Evolutionary conservation across 2,888 invertebrate species (phyloP).

Genomic region (Sussaba pulchella): DNA sequence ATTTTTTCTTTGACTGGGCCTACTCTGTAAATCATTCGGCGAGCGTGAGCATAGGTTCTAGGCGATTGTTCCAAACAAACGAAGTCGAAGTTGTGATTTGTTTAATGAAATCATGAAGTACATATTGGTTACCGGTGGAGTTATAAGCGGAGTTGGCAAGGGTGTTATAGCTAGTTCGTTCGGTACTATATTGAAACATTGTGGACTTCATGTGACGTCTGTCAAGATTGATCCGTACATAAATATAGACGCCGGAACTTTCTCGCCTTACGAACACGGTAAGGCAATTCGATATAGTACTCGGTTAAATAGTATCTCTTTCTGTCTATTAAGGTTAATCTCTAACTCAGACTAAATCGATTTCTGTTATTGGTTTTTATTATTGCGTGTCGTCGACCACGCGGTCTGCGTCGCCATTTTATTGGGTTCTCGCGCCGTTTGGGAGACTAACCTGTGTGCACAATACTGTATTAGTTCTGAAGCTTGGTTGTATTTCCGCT

Average conservation of each 20-base stretch:
- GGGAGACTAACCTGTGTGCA: background rate
- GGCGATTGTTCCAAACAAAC: too few relatives aligned
- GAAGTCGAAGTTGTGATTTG: too few relatives aligned
- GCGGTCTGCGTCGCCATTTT: slow-evolving; percentile 75
- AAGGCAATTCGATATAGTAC: slow-evolving; percentile 78
- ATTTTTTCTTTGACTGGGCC: too few relatives aligned
- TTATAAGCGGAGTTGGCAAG: slow-evolving; percentile 99
- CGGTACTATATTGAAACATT: slow-evolving; percentile 97
- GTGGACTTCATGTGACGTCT: slow-evolving; percentile 97
- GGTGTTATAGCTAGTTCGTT: slow-evolving; percentile 98
- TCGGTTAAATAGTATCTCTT: too few relatives aligned
- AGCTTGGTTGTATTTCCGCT: too few relatives aligned
- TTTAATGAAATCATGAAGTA: slow-evolving; percentile 98
- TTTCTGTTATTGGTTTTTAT: slow-evolving; percentile 7
- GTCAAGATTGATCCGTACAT: slow-evolving; percentile 99
- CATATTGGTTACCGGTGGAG: slow-evolving; percentile 99
- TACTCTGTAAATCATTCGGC: too few relatives aligned
- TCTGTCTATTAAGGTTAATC: too few relatives aligned
- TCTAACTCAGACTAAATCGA: too few relatives aligned
- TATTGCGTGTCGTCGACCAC: slow-evolving; percentile 62
- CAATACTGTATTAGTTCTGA: slow-evolving; percentile 31
- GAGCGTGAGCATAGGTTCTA: too few relatives aligned
- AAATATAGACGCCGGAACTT: slow-evolving; percentile 99
- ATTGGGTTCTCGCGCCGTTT: slow-evolving; percentile 50
- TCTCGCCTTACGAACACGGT: slow-evolving; percentile 99